A percentile compares a stretch with the other conserved stretches of the same genome.
Evolutionary conservation across 2,113 vertebrate genomes (phyloP).

Genomic region (Hippocampus zosterae): DNA sequence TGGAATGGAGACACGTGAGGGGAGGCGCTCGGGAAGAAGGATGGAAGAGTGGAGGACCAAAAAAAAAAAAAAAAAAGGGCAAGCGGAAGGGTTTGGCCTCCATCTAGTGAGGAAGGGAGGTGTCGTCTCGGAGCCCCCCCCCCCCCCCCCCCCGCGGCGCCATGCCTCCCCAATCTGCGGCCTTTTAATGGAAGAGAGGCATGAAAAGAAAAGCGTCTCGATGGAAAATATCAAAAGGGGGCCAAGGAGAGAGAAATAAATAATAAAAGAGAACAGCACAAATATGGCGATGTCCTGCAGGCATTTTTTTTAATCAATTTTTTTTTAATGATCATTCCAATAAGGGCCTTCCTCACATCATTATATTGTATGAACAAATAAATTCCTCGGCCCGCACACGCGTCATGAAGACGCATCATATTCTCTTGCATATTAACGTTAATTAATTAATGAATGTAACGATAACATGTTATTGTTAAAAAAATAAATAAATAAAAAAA

Average conservation of each 20-base stretch:
- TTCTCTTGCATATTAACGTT: too few species aligned
- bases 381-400: too few species aligned
- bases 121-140: slow-evolving; percentile 42
- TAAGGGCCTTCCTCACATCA: too few species aligned
- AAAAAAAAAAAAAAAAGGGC: not conserved
- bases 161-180: slow-evolving; percentile 33
- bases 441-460: too few species aligned
- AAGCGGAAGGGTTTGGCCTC: slow-evolving; percentile 2
- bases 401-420: too few species aligned
- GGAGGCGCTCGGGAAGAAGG: not conserved
- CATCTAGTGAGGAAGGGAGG: slow-evolving; percentile 30
- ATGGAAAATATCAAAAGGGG: slow-evolving; percentile 50
- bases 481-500: too few species aligned
- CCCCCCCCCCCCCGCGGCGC: slow-evolving; percentile 49
- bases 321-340: slow-evolving; percentile 2
- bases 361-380: too few species aligned
- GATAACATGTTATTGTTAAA: too few species aligned
- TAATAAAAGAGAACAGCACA: slow-evolving; percentile 57
- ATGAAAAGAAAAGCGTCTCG: slow-evolving; percentile 55
- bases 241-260: slow-evolving; percentile 52
- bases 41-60: not conserved
- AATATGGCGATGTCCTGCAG: slow-evolving; percentile 58
- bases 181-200: slow-evolving; percentile 53
- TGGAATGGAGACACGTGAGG: slow-evolving; percentile 2
- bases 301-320: slow-evolving; percentile 40